Conservation (phyloP, 2,888 invertebrate species). For the Drosophila tanythrix region DNA sequence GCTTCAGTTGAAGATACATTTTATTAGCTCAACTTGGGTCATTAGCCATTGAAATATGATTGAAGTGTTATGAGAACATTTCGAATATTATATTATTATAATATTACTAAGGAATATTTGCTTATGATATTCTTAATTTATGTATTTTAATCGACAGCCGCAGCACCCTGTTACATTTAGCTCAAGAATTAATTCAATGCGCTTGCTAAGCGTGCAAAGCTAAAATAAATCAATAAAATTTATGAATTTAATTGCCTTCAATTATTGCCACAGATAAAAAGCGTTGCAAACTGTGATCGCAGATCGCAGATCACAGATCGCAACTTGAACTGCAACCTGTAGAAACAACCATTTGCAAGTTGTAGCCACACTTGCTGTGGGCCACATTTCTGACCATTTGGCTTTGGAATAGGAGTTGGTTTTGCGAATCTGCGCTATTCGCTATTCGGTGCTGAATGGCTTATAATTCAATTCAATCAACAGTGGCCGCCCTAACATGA, state of each 20-base stretch:
- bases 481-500: slow-evolving; percentile 71
- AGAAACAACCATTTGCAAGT: slow-evolving; percentile 28
- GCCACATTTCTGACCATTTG: slow-evolving; percentile 25
- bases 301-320: slow-evolving; percentile 13
- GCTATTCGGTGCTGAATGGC: slow-evolving; percentile 27
- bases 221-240: slow-evolving; percentile 80
- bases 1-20: slow-evolving; percentile 5
- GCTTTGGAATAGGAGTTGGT: slow-evolving; percentile 22
- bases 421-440: slow-evolving; percentile 2
- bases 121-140: background rate
- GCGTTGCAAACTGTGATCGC: slow-evolving; percentile 38
- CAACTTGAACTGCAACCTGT: slow-evolving; percentile 44
- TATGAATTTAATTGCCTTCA: slow-evolving; percentile 79
- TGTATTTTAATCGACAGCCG: background rate
- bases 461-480: slow-evolving; percentile 75
- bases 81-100: no score
- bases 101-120: background rate
- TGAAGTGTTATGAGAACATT: no score
- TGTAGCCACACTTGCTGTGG: slow-evolving; percentile 16
- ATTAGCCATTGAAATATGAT: no score
- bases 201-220: slow-evolving; percentile 59
- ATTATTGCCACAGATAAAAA: slow-evolving; percentile 72
- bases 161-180: slow-evolving; percentile 58
- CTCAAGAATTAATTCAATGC: slow-evolving; percentile 58
- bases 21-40: background rate